These are phyloP conservation scores for Vannuccia rotundouncinata DNA, from an alignment of 2,888 invertebrate genomes.

Conservation along the genomic window DNA sequence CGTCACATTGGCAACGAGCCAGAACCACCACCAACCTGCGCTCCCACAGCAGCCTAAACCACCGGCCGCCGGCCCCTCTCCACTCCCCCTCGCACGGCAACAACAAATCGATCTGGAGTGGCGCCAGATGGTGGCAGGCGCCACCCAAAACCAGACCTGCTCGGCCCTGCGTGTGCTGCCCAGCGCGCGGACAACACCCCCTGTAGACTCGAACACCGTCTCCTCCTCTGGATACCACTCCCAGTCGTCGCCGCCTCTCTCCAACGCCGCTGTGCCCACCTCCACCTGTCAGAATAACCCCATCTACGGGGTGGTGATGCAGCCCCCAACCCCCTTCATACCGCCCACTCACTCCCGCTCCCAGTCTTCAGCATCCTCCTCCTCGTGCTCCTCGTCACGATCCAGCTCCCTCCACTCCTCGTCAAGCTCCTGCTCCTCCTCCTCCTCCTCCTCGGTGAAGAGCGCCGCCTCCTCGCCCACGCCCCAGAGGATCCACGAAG, in stretches of 20 bases:
- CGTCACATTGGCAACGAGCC: neutral
- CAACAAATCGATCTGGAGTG: neutral
- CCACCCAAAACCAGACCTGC: neutral
- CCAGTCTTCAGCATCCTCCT: neutral
- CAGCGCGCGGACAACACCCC: neutral
- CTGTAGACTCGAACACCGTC: neutral
- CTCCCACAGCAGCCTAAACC: neutral
- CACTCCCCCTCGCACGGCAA: neutral
- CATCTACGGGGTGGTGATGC: neutral
- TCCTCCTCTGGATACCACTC: neutral
- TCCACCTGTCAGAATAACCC: neutral
- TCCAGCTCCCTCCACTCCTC: neutral
- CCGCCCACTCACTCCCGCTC: neutral
- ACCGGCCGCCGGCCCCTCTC: neutral
- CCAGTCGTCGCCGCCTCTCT: neutral
- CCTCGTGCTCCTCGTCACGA: neutral
- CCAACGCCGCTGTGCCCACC: neutral
- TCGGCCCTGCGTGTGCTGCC: too few species aligned
- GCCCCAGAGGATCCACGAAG: neutral
- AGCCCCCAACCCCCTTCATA: neutral
- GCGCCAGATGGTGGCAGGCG: neutral
- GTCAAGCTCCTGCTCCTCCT: neutral
- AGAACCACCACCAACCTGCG: neutral
- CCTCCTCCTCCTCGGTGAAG: neutral
- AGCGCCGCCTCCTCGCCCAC: neutral